Conservation (phyloP, 1,140 invertebrate species). For the Musca domestica region DNA sequence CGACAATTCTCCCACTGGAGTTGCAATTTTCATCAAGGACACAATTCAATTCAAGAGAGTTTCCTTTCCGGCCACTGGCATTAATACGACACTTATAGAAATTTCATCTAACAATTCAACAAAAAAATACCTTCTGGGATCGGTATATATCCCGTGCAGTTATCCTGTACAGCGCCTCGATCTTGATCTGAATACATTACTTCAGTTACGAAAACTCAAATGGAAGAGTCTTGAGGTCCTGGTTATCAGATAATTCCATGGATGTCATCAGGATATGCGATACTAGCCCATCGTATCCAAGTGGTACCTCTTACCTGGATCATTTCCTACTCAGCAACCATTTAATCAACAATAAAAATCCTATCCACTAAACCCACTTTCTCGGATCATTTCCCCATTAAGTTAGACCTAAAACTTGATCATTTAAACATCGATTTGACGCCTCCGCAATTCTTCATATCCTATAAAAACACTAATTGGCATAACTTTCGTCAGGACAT, state of each 20-base stretch:
- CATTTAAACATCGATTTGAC: neutral
- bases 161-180: neutral
- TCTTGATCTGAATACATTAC: neutral
- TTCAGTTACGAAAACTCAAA: neutral
- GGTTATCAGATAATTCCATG: neutral
- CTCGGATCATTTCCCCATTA: constrained; percentile 1
- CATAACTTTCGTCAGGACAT: neutral
- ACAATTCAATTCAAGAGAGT: neutral
- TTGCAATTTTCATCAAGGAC: neutral
- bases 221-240: neutral
- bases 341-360: neutral
- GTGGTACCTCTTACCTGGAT: neutral
- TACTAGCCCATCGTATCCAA: neutral
- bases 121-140: neutral
- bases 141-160: neutral
- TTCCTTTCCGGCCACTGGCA: neutral
- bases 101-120: neutral
- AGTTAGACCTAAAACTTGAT: neutral
- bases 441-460: neutral
- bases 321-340: neutral
- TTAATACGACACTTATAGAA: neutral
- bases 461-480: neutral
- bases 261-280: neutral
- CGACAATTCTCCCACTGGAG: neutral
- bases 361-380: neutral